These are phyloP conservation scores for Eupithecia tripunctaria DNA, from an alignment of 2,888 invertebrate genomes.

Conservation along the genomic window DNA sequence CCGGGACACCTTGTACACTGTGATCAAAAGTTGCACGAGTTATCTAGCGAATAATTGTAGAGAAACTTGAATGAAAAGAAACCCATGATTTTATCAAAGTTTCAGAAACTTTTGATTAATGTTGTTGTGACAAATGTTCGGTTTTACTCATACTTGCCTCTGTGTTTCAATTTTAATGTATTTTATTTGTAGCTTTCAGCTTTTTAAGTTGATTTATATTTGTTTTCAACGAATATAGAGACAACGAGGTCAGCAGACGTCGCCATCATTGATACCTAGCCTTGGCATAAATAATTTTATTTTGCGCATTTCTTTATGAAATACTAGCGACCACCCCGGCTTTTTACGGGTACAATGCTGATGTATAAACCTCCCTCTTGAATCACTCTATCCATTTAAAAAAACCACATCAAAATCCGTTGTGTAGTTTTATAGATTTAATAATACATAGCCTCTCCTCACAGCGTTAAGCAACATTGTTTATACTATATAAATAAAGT, in stretches of 20 bases:
- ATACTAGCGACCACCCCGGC: no score
- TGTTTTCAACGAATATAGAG: constrained; percentile 46
- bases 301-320: not conserved
- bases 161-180: constrained; percentile 14
- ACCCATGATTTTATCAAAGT: no score
- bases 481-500: no score
- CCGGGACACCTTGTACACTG: not conserved
- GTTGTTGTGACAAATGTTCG: constrained; percentile 15
- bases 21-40: no score
- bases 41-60: not conserved
- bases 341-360: no score
- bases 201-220: constrained; percentile 49
- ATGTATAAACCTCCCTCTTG: no score
- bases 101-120: constrained; percentile 17
- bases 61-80: not conserved
- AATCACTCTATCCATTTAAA: no score
- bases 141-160: constrained; percentile 8
- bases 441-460: no score
- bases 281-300: constrained; percentile 30
- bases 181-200: constrained; percentile 20
- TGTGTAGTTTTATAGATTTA: no score
- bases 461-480: no score
- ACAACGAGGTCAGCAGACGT: constrained; percentile 46
- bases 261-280: constrained; percentile 47
- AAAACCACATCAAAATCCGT: no score